Base-by-base conservation (phyloP, 2,888 invertebrate species). In the Notodonta ziczac region DNA sequence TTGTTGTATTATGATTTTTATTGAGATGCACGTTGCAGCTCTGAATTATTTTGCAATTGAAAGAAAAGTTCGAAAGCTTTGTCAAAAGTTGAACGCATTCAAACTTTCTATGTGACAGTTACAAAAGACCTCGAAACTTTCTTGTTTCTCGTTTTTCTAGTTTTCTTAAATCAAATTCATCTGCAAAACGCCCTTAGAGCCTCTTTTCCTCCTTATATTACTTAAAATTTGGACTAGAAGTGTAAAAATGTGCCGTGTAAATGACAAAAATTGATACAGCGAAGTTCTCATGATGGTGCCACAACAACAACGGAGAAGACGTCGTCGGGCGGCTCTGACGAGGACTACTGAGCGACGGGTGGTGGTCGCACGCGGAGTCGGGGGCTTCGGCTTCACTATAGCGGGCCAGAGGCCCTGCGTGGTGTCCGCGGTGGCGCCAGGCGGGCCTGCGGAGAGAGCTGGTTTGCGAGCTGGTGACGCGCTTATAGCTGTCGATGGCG, bases 341-440 rank as follows among this genome's bases (percentile, higher is more conserved):
- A 83, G 91, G 69, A 88, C 87, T 63, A 96, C 97, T 48, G 96
- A 97, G 67, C 95, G 97, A 69, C 96, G 97, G 44, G 97, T 98
- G 60, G 97, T 98, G 80, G 96, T 99, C 52, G 95, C 96, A 9
- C 94, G 98, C 68, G 98, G 98, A 4, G 95, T 96, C 65, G 97
- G 97, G 78, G 99, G 99, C 9, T 99, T 98, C 85, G 99, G 99
- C n/a, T 99, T 99, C 85, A 99, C 99, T 32, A 98, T 99, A 82
- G 98, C 98, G 2, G 99, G 99, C 4, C 98, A 99, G 86, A 97
- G 98, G 82, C 99, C 99, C 0, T 99, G 99, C 85, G 97, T 98
- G 68, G 95, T 99, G 62, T 98, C 98, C 58, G 98, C 98, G 78
- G 98, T 99, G 76, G 98, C 98, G 0, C 94, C 95, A 56, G 97